Conservation (phyloP, 1,140 invertebrate species). For the Papilio polytes region DNA sequence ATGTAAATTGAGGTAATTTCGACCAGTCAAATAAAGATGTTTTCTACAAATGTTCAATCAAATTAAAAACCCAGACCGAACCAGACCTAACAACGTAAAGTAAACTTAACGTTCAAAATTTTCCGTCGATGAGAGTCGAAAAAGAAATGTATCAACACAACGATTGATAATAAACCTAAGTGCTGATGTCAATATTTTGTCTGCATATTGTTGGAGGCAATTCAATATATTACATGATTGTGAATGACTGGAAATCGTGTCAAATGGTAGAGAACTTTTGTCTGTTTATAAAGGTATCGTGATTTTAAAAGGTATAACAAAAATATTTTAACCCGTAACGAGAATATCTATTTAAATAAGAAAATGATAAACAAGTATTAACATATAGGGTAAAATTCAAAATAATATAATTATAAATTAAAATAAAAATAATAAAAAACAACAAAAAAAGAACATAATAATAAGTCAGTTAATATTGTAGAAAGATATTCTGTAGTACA, state of each 20-base stretch:
- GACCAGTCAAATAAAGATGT: not conserved
- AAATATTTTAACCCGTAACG: slow-evolving; percentile 6
- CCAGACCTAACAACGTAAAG: not conserved
- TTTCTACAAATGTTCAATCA: not conserved
- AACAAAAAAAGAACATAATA: not conserved
- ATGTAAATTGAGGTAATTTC: not conserved
- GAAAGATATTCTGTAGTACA: not conserved
- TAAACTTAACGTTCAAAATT: not conserved
- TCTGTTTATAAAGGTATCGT: not conserved
- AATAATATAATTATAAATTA: too few relatives aligned
- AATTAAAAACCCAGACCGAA: not conserved
- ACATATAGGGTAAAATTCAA: not conserved
- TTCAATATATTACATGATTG: not conserved
- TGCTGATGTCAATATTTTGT: not conserved
- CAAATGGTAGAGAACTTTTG: not conserved
- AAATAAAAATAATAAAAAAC: too few relatives aligned
- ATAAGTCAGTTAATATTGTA: not conserved
- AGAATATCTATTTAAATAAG: not conserved
- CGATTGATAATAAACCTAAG: not conserved
- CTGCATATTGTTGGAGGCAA: not conserved
- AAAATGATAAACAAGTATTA: not conserved
- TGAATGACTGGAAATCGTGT: not conserved
- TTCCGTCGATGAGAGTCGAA: not conserved
- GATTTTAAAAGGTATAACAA: not conserved
- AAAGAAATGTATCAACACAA: slow-evolving; percentile 3